These are phyloP conservation scores for Yoshiicerus persimilis DNA, from an alignment of 1,140 invertebrate species.

Conservation along the genomic window DNA sequence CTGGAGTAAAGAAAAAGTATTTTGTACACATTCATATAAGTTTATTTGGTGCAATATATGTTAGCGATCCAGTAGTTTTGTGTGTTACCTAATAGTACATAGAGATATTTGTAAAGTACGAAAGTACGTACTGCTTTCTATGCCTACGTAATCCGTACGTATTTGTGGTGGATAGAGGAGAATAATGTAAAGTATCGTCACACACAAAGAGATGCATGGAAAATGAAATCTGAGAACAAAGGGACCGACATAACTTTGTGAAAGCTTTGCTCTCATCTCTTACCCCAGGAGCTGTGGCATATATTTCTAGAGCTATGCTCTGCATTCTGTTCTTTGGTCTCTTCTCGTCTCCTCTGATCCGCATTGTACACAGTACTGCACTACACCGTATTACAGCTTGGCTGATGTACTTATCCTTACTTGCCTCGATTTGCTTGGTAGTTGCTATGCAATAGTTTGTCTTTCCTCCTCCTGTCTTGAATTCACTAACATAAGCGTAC, in stretches of 20 bases:
- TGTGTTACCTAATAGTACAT: too few relatives aligned
- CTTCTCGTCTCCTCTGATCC: background rate
- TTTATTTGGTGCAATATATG: too few relatives aligned
- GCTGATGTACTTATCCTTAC: background rate
- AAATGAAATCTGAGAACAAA: slow-evolving; percentile 26
- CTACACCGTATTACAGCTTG: background rate
- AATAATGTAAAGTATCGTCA: background rate
- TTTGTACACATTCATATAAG: too few relatives aligned
- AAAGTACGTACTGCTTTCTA: too few relatives aligned
- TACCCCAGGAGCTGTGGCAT: background rate
- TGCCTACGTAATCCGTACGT: background rate
- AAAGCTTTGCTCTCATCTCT: background rate
- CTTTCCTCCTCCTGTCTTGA: background rate
- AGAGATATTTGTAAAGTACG: background rate
- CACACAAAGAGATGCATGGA: slow-evolving; percentile 22
- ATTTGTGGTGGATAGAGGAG: background rate
- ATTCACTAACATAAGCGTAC: background rate
- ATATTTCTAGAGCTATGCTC: background rate
- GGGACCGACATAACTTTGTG: slow-evolving; percentile 15
- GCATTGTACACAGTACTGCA: background rate
- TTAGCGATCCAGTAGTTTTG: too few relatives aligned
- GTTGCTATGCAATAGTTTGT: background rate
- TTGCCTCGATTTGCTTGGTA: too few relatives aligned
- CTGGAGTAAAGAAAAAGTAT: background rate
- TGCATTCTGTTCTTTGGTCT: background rate